phyloP scores from a whole-genome alignment of 2,797 vertebrate genomes.

The Caiman crocodilus region DNA sequence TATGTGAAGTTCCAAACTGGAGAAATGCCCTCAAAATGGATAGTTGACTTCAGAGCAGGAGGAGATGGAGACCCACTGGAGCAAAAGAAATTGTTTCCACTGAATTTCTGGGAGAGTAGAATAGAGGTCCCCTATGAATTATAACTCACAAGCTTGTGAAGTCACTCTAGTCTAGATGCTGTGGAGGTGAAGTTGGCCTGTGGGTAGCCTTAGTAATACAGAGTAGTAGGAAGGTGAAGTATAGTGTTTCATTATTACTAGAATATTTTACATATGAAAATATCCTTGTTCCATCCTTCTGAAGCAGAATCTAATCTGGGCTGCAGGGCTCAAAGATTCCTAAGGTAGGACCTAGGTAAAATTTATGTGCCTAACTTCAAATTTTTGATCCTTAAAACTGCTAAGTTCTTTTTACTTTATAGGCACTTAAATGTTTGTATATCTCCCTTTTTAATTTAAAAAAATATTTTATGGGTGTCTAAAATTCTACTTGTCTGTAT shows the following conservation, averaged over 20 bases:
- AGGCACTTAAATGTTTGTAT: no score
- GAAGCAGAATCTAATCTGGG: neutral
- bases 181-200: neutral
- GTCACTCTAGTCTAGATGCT: neutral
- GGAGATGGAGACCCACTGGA: no score
- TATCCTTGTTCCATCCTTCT: neutral
- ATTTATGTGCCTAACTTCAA: no score
- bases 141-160: neutral
- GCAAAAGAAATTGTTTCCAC: neutral
- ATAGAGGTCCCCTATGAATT: neutral
- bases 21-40: neutral
- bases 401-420: neutral
- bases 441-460: no score
- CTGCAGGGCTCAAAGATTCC: neutral
- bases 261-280: neutral
- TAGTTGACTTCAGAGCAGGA: neutral
- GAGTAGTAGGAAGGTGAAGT: neutral
- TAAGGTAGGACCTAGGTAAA: no score
- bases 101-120: neutral
- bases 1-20: neutral
- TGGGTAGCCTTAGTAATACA: neutral
- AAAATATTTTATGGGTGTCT: no score
- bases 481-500: no score
- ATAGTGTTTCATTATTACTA: neutral
- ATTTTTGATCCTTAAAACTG: no score